These are phyloP conservation scores for Cheilosia vulpina DNA, from an alignment of 2,888 invertebrate genomes.

Conservation along the genomic window DNA sequence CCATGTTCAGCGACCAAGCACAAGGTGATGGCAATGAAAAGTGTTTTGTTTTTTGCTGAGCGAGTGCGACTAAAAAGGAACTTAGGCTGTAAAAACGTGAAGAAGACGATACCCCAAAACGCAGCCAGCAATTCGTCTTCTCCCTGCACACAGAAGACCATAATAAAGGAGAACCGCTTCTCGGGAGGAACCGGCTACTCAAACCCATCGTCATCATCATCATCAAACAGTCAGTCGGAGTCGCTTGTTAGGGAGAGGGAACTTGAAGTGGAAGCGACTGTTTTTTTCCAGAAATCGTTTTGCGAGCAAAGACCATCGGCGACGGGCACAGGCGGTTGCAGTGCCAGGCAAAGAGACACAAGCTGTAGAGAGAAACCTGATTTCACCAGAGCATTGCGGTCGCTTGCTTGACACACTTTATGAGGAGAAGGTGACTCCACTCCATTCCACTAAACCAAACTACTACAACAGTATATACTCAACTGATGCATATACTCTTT, in stretches of 20 bases:
- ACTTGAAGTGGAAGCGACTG: conserved; percentile 23
- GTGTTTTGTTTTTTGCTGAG: conserved; percentile 25
- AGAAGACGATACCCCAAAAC: conserved; percentile 44
- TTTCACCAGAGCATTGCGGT: conserved; percentile 75
- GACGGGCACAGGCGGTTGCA: conserved; percentile 5
- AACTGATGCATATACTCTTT: background rate
- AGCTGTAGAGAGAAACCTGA: conserved; percentile 67
- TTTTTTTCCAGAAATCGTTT: conserved; percentile 36
- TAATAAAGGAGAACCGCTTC: conserved; percentile 55
- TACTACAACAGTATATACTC: background rate
- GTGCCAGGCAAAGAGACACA: conserved; percentile 52
- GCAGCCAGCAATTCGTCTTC: conserved; percentile 61
- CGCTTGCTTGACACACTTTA: conserved; percentile 75
- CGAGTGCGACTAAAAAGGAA: conserved; percentile 48
- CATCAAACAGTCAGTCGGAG: conserved; percentile 5
- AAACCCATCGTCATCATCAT: conserved; percentile 8
- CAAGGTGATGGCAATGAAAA: conserved; percentile 72
- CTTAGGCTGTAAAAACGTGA: conserved; percentile 64
- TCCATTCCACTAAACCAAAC: conserved; percentile 32
- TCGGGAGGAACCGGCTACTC: conserved; percentile 57
- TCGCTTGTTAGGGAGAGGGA: conserved; percentile 10
- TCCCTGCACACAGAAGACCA: conserved; percentile 36
- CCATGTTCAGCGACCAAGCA: conserved; percentile 36
- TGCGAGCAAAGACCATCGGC: conserved; percentile 38
- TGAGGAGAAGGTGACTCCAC: conserved; percentile 69